Evolutionary conservation across 2,113 vertebrate species (phyloP), one percentile per base, ranked within the genome.

Genomic region (Limanda limanda): DNA sequence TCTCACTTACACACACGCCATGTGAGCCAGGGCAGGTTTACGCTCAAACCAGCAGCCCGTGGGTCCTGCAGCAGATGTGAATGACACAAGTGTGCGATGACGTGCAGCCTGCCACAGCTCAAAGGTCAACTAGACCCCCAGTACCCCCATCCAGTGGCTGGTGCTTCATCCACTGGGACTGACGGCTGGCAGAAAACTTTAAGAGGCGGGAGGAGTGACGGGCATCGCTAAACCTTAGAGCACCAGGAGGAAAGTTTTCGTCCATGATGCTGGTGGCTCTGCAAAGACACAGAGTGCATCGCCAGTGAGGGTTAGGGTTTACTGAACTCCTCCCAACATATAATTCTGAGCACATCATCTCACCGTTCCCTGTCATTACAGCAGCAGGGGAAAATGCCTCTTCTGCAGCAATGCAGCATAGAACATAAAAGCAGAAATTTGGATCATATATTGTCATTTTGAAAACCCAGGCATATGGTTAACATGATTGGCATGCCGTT

Each of bases 31-130:
- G 66, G 73, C 73, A 74, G 27, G 31, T 85, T 57, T 70, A 47
- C 64, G 54, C 81, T 71, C 65, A 79, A 76, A 79, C 56, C 80
- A 64, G 77, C 21, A 24, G 78, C 77, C 78, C 69, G 1, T 67
- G 64, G 71, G 74, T 81, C 82, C 79, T 23, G 78, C 4, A 83
- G 75, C 86, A 87, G 90, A 90, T 89, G 91, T 83, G 87, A 81
- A 70, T 68, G 81, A 87, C 84, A 83, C 84, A 83, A 81, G 86
- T 86, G 92, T 89, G 84, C 58, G 79, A 85, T 85, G 78, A 86
- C 74, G 63, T 63, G 77, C 69, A 68, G 76, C 51, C 71, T 74
- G 76, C 48, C 63, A 68, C 63, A 57, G 79, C 68, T 80, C 83
- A 86, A 84, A 90, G 87, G 85, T 90, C 86, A 86, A 70, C 81